Base-by-base conservation (phyloP, 2,888 invertebrate genomes). In the Stenodera caucasica region DNA sequence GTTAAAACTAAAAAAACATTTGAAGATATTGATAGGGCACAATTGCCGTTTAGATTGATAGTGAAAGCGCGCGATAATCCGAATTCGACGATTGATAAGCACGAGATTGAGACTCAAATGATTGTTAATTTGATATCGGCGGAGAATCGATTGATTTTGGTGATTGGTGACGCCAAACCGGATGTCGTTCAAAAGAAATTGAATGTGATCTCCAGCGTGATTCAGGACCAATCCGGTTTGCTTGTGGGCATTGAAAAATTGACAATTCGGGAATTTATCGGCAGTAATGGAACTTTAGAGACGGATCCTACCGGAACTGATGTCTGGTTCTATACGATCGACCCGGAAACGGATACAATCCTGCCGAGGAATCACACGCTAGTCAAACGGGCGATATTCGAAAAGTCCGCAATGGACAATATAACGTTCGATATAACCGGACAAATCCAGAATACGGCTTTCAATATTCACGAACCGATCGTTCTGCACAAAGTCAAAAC, bases 301-400 rank as follows among this genome's bases (percentile, higher is more conserved):
- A 81, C 80, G 33, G 90, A 92, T 75, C 82, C 86, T 0, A 84
- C 84, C 6, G 92, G 91, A 7, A 92, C 94, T 0, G 94, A 95
- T 72, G 86, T 94, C 6, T 94, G 94, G 92, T 87, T 96, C 77
- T 94, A 94, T 72, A 85, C 90, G 0, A 83, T 95, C 2, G 92
- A 95, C 80, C 94, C 94, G 0, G 84, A 82, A 55, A 89, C 87
- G 0, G 93, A 92, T 65, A 82, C 82, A 53, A 90, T 95, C 67
- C 79, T 95, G 37, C 82, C 85, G 0, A 85, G 91, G 51, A 92
- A 93, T 68, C 88, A 89, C 64, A 83, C 86, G 0, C 78, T 85
- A 33, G 86, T 95, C 26, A 85, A 88, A 71, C 88, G 86, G 70
- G 80, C 82, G 12, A 81, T 88, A 50, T 81, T 88, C 60, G 87